Conservation (phyloP, 2,797 vertebrate species). For the Setipinna tenuifilis region DNA sequence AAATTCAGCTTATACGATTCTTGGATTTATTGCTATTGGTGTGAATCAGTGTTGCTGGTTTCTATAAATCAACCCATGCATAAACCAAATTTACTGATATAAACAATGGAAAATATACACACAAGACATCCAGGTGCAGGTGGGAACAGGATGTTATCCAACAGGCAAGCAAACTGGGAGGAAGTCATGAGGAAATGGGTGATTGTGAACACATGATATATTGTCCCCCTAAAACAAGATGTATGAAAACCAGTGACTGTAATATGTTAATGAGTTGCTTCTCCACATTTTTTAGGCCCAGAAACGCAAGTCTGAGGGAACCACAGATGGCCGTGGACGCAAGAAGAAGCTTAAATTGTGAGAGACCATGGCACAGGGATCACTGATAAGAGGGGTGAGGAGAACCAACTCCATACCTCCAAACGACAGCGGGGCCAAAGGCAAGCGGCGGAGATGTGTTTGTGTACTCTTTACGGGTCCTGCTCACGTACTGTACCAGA, state of each 20-base stretch:
- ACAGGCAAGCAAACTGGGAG: no score
- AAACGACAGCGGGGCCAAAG: slow-evolving; percentile 1
- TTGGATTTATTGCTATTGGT: no score
- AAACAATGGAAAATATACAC: no score
- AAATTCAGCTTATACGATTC: no score
- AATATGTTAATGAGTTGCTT: background rate
- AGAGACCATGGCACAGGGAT: slow-evolving; percentile 55
- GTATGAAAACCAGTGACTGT: background rate
- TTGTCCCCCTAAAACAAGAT: no score
- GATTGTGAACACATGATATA: no score
- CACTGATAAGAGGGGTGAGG: background rate
- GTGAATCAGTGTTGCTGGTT: no score
- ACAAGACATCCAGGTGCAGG: no score
- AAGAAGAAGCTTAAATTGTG: slow-evolving; percentile 97
- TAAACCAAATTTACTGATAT: no score
- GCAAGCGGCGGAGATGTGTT: slow-evolving; percentile 46
- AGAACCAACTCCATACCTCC: background rate
- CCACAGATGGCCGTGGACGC: slow-evolving; percentile 89
- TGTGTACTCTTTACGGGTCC: slow-evolving; percentile 83
- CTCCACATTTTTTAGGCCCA: slow-evolving; percentile 76
- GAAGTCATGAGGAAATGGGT: no score
- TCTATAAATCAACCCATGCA: no score
- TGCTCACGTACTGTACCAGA: slow-evolving; percentile 88
- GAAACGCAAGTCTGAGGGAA: slow-evolving; percentile 93
- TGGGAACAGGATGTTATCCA: no score